Evolutionary conservation across 2,113 vertebrate genomes (phyloP), one percentile per base, ranked within the genome.

Genomic region (Phoxinus phoxinus): DNA sequence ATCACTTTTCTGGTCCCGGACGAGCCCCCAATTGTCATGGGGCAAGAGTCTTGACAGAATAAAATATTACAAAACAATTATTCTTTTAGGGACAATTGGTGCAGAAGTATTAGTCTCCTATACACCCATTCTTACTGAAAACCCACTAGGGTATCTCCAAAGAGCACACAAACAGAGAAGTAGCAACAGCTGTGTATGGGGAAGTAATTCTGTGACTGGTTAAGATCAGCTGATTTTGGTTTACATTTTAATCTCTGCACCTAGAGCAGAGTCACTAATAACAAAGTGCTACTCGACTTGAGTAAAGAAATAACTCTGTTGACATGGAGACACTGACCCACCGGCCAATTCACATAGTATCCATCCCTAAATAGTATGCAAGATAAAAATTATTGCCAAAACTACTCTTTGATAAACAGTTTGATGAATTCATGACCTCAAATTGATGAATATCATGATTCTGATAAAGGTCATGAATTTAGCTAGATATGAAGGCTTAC

Each of bases 161-260:
- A 67, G 65, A 69, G 17, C 37, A 74, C 72, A 44, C 21, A n/a
- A 76, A 56, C 23, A 80, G 35, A 69, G 17, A 51, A 41, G n/a
- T 56, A 78, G 9, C 51, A 78, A 59, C 76, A 59, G 76, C 13
- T n/a, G 61, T 81, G 59, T 69, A n/a, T 80, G 58, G 21, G 44
- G 19, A 67, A 81, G 44, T 81, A n/a, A 81, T 51, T 51, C 25
- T 23, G 5, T 51, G 44, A 46, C 17, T 81, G 1, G 17, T 65
- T 13, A 11, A 51, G 10, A 27, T 81, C 15, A 65, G 59, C n/a
- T 21, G 37, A 80, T 44, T 11, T n/a, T 63, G 15, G 78, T 41
- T 59, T 59, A 61, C n/a, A 30, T 17, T 65, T 81, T 81, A 81
- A 65, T 17, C 12, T 21, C 41, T 48, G 15, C 79, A 79, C 0